A percentile compares a stretch with the other conserved stretches of the same genome.
phyloP scores from a whole-genome alignment of 1,140 invertebrate species.

The Bicyclus anynana region DNA sequence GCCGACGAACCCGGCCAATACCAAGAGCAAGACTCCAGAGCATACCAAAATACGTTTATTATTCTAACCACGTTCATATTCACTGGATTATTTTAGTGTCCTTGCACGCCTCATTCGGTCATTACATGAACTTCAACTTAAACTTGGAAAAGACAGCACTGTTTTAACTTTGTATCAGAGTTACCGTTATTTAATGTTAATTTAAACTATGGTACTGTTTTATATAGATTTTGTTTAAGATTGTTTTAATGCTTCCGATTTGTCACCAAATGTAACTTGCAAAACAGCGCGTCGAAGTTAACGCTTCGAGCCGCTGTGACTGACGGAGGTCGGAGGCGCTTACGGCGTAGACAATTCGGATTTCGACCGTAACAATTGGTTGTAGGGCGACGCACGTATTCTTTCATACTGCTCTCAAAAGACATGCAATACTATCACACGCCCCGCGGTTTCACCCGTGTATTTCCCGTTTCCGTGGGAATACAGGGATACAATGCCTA shows the following conservation, averaged over 20 bases:
- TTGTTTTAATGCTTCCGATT: background rate
- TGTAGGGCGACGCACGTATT: slow-evolving; percentile 44
- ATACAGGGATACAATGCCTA: too few species aligned
- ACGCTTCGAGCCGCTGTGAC: slow-evolving; percentile 32
- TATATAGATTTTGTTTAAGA: too few species aligned
- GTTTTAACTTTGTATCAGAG: background rate
- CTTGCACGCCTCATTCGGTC: slow-evolving; percentile 35
- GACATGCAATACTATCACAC: too few species aligned
- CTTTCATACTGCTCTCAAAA: background rate
- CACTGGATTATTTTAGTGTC: slow-evolving; percentile 53
- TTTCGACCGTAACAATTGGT: slow-evolving; percentile 60
- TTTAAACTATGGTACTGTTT: too few species aligned
- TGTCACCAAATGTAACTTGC: slow-evolving; percentile 1
- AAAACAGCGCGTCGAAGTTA: slow-evolving; percentile 28
- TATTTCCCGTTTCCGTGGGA: too few species aligned
- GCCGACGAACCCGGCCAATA: slow-evolving; percentile 65
- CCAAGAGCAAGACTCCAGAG: slow-evolving; percentile 63
- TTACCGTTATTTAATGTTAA: too few species aligned
- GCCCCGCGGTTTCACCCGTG: too few species aligned
- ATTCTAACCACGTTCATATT: slow-evolving; percentile 56
- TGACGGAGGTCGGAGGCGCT: slow-evolving; percentile 16
- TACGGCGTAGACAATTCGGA: slow-evolving; percentile 34
- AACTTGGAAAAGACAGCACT: slow-evolving; percentile 8
- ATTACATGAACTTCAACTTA: slow-evolving; percentile 17
- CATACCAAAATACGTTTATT: slow-evolving; percentile 43